phyloP scores from a whole-genome alignment of 2,888 invertebrate species.

The Latrodectus hesperus region DNA sequence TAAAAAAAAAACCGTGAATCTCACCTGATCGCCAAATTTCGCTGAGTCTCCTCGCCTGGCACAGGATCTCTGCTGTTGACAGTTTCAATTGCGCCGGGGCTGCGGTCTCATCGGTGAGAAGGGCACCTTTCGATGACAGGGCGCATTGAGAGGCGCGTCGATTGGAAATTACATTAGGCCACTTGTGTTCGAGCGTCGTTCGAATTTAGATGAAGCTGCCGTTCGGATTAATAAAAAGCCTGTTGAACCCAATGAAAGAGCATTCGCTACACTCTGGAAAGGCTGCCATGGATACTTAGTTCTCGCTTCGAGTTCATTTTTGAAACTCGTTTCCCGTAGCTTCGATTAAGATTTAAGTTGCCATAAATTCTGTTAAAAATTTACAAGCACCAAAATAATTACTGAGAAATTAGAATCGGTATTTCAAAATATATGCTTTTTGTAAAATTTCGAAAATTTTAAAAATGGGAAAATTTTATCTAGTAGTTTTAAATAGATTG shows the following conservation, averaged over 20 bases:
- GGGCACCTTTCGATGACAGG: constrained; percentile 53
- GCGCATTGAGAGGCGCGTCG: constrained; percentile 53
- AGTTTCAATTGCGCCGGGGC: constrained; percentile 60
- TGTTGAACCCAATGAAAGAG: constrained; percentile 28
- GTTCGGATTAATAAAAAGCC: constrained; percentile 60
- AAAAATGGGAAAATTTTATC: too few species aligned
- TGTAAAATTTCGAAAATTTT: too few species aligned
- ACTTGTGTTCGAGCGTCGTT: constrained; percentile 53
- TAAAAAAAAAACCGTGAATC: background rate
- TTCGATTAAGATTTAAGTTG: too few species aligned
- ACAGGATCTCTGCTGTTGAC: constrained; percentile 47
- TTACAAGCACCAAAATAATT: too few species aligned
- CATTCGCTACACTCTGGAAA: constrained; percentile 11
- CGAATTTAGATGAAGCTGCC: constrained; percentile 41
- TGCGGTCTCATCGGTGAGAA: constrained; percentile 13
- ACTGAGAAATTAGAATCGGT: too few species aligned
- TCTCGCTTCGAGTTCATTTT: too few species aligned
- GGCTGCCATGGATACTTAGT: too few species aligned
- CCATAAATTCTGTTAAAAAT: too few species aligned
- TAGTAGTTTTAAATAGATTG: too few species aligned
- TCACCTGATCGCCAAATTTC: constrained; percentile 39
- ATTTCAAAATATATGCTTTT: too few species aligned
- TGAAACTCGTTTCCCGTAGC: too few species aligned
- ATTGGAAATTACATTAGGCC: constrained; percentile 68
- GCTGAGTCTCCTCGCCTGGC: constrained; percentile 50